These are phyloP conservation scores for Dicyrtomina minuta DNA, from an alignment of 2,888 invertebrate genomes.

Conservation along the genomic window DNA sequence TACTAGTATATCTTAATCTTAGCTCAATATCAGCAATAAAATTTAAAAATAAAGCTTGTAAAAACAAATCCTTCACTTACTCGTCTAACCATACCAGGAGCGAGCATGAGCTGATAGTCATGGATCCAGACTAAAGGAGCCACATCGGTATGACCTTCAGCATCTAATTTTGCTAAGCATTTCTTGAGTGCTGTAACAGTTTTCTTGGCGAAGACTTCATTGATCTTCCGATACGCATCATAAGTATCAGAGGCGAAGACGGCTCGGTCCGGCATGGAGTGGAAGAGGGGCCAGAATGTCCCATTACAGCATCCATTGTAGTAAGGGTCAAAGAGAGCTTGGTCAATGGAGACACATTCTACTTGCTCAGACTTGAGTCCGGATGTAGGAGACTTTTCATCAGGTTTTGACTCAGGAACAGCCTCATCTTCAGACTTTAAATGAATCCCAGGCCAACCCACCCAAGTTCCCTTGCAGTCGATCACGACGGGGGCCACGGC, in stretches of 20 bases:
- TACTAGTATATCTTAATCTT: too few species aligned
- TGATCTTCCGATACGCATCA: conserved; percentile 57
- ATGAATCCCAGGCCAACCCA: conserved; percentile 58
- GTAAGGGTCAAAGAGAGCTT: conserved; percentile 56
- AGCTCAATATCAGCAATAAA: too few species aligned
- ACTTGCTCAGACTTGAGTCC: conserved; percentile 57
- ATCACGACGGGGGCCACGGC: conserved; percentile 59
- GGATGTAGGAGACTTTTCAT: conserved; percentile 56
- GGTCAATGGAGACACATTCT: conserved; percentile 55
- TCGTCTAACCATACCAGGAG: conserved; percentile 59
- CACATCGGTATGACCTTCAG: conserved; percentile 54
- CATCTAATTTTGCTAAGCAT: conserved; percentile 55
- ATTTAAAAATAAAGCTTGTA: too few species aligned
- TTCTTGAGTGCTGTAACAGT: conserved; percentile 56
- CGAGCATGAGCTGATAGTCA: conserved; percentile 61
- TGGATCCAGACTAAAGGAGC: conserved; percentile 61
- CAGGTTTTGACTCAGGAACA: conserved; percentile 57
- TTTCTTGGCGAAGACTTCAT: conserved; percentile 57
- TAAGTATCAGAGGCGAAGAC: conserved; percentile 57
- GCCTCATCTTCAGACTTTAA: conserved; percentile 54
- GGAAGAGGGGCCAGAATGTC: conserved; percentile 59
- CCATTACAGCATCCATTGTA: conserved; percentile 59
- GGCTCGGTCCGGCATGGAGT: conserved; percentile 58
- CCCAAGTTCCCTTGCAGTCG: conserved; percentile 58
- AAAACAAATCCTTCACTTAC: conserved; percentile 48